phyloP scores from a whole-genome alignment of 2,113 vertebrate species.

The Brachyhypopomus occidentalis region DNA sequence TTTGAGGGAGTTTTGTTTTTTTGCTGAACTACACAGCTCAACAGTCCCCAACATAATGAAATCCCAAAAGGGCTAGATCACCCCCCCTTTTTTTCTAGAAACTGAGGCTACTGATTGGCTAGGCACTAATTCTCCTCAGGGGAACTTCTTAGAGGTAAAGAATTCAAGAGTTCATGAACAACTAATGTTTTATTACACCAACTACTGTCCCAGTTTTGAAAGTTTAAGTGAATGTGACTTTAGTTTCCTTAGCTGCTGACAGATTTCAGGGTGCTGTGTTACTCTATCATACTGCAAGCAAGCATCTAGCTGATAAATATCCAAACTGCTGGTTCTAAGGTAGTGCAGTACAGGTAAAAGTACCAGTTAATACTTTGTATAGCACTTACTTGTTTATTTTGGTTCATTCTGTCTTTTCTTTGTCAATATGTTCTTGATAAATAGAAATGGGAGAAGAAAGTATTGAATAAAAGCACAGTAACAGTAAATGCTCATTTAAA shows the following conservation, averaged over 20 bases:
- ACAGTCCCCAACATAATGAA: not conserved
- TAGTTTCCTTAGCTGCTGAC: no score
- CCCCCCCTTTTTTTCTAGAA: constrained; percentile 13
- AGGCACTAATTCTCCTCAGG: constrained; percentile 5
- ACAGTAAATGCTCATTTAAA: not conserved
- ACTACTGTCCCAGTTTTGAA: no score
- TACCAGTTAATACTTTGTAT: constrained; percentile 25
- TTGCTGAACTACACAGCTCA: not conserved
- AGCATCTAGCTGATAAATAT: constrained; percentile 1
- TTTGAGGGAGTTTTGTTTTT: not conserved
- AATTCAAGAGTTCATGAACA: no score
- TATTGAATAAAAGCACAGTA: not conserved
- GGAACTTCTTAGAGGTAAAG: not conserved
- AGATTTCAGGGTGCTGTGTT: no score
- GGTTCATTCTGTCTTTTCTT: constrained; percentile 11
- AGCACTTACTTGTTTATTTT: constrained; percentile 16
- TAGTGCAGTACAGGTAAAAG: constrained; percentile 31
- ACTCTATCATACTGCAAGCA: no score
- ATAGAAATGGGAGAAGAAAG: not conserved
- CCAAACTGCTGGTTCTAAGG: constrained; percentile 21
- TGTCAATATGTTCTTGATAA: not conserved
- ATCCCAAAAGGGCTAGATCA: constrained; percentile 38
- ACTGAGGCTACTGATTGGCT: constrained; percentile 6
- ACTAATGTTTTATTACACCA: no score
- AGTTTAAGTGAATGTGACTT: no score